Conservation (phyloP, 1,140 invertebrate genomes). For the Eupeodes corollae region DNA sequence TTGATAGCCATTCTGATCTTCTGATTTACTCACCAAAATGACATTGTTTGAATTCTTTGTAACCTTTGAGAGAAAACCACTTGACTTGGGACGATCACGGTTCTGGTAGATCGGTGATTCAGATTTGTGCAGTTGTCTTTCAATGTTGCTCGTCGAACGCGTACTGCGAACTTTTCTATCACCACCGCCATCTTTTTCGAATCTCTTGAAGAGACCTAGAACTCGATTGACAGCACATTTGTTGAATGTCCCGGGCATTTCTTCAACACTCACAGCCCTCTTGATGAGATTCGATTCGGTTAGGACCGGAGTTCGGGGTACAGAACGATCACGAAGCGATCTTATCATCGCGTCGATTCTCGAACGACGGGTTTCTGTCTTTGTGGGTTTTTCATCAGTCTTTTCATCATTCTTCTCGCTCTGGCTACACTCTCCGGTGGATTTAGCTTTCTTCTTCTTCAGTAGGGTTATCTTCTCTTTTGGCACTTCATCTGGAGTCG, state of each 20-base stretch:
- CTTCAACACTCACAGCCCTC: constrained; percentile 53
- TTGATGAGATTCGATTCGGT: constrained; percentile 52
- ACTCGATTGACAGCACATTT: constrained; percentile 53
- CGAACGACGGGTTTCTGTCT: constrained; percentile 29
- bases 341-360: constrained; percentile 43
- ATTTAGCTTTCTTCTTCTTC: constrained; percentile 16
- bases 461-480: constrained; percentile 8
- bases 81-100: constrained; percentile 7
- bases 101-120: constrained; percentile 31
- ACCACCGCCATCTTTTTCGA: constrained; percentile 40
- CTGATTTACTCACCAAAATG: too few species aligned
- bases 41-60: too few species aligned
- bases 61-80: constrained; percentile 3
- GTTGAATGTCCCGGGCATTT: constrained; percentile 44
- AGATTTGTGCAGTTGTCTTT: constrained; percentile 18
- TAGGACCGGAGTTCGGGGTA: constrained; percentile 43
- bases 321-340: constrained; percentile 49
- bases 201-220: constrained; percentile 59
- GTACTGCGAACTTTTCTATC: constrained; percentile 25
- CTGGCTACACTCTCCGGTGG: neutral
- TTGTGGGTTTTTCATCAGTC: constrained; percentile 16
- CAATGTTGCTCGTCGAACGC: constrained; percentile 32
- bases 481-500: constrained; percentile 4
- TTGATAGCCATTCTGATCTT: too few species aligned
- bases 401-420: neutral